These are phyloP conservation scores for Brachyhypopomus occidentalis DNA, from an alignment of 2,113 vertebrate species.

Conservation along the genomic window DNA sequence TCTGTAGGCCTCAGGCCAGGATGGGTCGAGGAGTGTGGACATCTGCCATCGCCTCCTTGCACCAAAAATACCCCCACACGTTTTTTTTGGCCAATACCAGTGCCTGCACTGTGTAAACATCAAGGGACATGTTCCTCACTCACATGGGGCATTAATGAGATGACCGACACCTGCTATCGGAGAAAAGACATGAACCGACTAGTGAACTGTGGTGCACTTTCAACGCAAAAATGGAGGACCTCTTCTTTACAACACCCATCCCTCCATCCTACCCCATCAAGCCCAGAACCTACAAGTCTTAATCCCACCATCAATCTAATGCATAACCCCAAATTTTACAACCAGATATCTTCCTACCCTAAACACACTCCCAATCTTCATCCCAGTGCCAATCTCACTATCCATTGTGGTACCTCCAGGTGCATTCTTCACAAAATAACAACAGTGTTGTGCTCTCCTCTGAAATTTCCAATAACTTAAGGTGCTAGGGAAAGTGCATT, in stretches of 20 bases:
- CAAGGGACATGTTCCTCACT: slow-evolving; percentile 68
- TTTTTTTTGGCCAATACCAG: slow-evolving; percentile 28
- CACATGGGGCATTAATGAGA: slow-evolving; percentile 82
- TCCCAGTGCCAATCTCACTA: slow-evolving; percentile 5
- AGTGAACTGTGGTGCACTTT: slow-evolving; percentile 77
- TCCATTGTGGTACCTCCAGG: slow-evolving; percentile 79
- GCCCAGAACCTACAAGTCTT: neutral
- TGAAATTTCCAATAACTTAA: slow-evolving; percentile 77
- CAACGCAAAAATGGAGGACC: slow-evolving; percentile 67
- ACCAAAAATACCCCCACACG: slow-evolving; percentile 70
- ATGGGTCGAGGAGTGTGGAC: slow-evolving; percentile 61
- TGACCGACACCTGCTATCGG: slow-evolving; percentile 82
- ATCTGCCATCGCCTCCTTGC: slow-evolving; percentile 67
- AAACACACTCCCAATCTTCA: neutral
- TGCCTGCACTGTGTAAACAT: slow-evolving; percentile 47
- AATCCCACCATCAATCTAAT: slow-evolving; percentile 15
- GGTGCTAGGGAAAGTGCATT: slow-evolving; percentile 84
- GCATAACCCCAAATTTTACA: neutral
- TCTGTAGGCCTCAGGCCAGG: slow-evolving; percentile 59
- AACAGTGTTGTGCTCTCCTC: slow-evolving; percentile 85
- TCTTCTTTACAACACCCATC: slow-evolving; percentile 31
- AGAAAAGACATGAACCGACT: slow-evolving; percentile 78
- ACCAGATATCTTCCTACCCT: neutral
- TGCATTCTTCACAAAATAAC: slow-evolving; percentile 80
- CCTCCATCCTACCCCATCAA: slow-evolving; percentile 34